A percentile compares a stretch with the other conserved stretches of the same genome.
Evolutionary conservation across 2,113 vertebrate species (phyloP).

Genomic region (Danionella cerebrum): DNA sequence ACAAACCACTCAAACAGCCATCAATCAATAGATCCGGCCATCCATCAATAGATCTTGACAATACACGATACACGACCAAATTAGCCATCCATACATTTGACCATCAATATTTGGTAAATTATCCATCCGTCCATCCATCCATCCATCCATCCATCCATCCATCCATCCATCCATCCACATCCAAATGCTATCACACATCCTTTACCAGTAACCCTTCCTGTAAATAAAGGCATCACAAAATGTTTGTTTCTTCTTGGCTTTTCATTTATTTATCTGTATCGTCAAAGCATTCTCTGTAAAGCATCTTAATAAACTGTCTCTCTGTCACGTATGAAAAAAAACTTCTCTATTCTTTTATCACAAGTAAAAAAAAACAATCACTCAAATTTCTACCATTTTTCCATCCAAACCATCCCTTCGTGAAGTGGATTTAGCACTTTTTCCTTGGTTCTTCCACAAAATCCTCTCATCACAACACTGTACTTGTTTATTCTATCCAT

Average conservation of each 20-base stretch:
- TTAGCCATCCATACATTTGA: too few species aligned
- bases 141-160: not conserved
- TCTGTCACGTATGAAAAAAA: not conserved
- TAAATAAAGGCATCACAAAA: not conserved
- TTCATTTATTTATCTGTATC: not conserved
- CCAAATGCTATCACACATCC: not conserved
- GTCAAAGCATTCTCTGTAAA: not conserved
- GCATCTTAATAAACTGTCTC: not conserved
- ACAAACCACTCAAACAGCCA: too few species aligned
- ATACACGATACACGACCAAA: too few species aligned
- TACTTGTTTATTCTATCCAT: constrained; percentile 12
- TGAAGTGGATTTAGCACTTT: not conserved
- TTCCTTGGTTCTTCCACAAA: not conserved
- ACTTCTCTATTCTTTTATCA: not conserved
- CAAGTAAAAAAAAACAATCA: too few species aligned
- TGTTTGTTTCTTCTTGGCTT: not conserved
- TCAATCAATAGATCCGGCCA: too few species aligned
- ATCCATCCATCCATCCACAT: not conserved
- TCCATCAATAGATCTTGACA: too few species aligned
- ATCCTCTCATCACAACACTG: not conserved
- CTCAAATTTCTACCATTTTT: not conserved
- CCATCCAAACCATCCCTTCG: not conserved
- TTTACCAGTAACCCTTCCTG: not conserved
- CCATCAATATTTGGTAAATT: too few species aligned
- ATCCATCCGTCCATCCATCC: too few species aligned